These are phyloP conservation scores for Clavelina lepadiformis DNA, from an alignment of 23 tunicate species.

Conservation along the genomic window DNA sequence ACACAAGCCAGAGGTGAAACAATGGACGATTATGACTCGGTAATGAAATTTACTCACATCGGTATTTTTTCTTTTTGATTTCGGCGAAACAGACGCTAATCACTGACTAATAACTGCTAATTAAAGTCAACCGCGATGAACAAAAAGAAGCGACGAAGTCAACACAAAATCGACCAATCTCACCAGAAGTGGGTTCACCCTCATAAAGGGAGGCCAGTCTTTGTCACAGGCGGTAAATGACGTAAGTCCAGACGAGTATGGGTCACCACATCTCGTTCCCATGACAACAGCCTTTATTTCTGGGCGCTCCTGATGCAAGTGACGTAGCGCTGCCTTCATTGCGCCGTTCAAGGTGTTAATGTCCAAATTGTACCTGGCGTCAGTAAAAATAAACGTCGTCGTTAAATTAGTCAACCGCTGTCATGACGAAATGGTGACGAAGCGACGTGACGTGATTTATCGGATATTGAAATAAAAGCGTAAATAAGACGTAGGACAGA, in stretches of 20 bases:
- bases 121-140: no score
- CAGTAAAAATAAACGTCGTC: no score
- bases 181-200: slow-evolving; percentile 88
- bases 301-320: slow-evolving; percentile 38
- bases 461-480: not conserved
- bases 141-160: no score
- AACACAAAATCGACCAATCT: no score
- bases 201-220: slow-evolving; percentile 87
- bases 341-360: slow-evolving; percentile 37
- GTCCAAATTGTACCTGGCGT: slow-evolving; percentile 64
- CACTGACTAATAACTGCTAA: not conserved
- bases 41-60: no score
- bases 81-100: no score
- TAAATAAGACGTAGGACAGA: not conserved
- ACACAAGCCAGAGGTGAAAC: no score
- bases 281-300: slow-evolving; percentile 69
- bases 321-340: slow-evolving; percentile 55
- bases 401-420: no score
- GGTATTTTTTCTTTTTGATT: not conserved
- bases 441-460: no score
- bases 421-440: no score
- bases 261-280: slow-evolving; percentile 90
- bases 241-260: slow-evolving; percentile 48
- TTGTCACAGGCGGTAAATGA: slow-evolving; percentile 67
- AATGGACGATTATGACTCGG: no score